Evolutionary conservation across 2,888 invertebrate genomes (phyloP).

Genomic region (Yponomeuta plumbellus): DNA sequence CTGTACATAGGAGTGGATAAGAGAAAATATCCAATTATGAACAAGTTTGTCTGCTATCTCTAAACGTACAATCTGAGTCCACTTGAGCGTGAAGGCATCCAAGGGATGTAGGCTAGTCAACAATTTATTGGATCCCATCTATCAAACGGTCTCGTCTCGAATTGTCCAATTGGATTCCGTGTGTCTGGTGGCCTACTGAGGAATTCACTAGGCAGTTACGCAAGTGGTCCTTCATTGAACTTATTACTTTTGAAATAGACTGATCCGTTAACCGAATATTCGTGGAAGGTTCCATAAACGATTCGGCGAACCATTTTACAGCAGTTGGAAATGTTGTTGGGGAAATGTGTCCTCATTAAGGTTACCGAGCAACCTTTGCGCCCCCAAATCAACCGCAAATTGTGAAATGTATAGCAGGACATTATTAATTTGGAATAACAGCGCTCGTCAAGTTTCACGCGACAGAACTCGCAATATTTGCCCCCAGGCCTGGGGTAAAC

Average conservation of each 20-base stretch:
- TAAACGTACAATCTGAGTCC: background rate
- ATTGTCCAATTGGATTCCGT: constrained; percentile 62
- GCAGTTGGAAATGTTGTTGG: constrained; percentile 11
- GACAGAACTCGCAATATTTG: constrained; percentile 60
- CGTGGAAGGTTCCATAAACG: background rate
- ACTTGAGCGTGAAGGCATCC: constrained; percentile 32
- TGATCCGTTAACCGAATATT: background rate
- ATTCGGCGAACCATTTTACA: background rate
- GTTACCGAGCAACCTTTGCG: constrained; percentile 13
- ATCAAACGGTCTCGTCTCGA: constrained; percentile 46
- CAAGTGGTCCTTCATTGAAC: background rate
- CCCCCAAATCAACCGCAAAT: constrained; percentile 32
- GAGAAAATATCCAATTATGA: constrained; percentile 4
- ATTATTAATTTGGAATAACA: constrained; percentile 63
- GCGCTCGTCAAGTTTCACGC: constrained; percentile 60
- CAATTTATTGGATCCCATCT: constrained; percentile 60
- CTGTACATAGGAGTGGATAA: background rate
- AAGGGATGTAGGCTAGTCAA: constrained; percentile 35
- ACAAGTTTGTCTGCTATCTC: background rate
- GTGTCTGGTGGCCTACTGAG: constrained; percentile 29
- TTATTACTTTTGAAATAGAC: too few species aligned
- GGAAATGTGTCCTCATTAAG: background rate
- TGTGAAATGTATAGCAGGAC: constrained; percentile 34
- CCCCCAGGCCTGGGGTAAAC: constrained; percentile 58
- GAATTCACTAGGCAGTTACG: constrained; percentile 44